phyloP scores from a whole-genome alignment of 2,113 vertebrate genomes.

The Burhinus oedicnemus region DNA sequence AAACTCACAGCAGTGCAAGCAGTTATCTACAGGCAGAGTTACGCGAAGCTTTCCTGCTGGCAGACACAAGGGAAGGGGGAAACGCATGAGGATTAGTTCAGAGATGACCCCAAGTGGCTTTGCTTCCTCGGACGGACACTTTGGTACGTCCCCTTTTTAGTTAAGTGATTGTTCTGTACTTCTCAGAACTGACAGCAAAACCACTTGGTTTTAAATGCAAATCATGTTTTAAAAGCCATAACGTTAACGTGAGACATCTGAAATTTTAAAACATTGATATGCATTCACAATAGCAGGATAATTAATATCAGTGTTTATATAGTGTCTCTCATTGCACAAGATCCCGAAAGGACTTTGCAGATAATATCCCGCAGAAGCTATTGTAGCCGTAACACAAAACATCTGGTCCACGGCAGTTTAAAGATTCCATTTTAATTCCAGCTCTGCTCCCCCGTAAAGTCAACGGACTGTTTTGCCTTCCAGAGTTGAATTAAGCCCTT shows the following conservation, averaged over 20 bases:
- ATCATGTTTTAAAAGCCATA: not conserved
- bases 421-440: not conserved
- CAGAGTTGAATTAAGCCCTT: not conserved
- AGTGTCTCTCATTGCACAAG: not conserved
- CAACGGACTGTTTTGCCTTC: not conserved
- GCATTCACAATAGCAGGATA: not conserved
- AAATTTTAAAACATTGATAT: not conserved
- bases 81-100: not conserved
- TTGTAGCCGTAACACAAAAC: not conserved
- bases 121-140: not conserved
- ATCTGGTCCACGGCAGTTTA: not conserved
- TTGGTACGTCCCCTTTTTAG: too few species aligned
- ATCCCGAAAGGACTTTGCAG: not conserved
- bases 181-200: not conserved
- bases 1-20: accelerated
- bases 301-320: not conserved
- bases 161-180: accelerated
- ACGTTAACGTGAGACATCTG: not conserved
- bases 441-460: not conserved
- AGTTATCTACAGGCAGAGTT: accelerated
- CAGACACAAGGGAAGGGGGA: not conserved
- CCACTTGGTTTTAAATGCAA: not conserved
- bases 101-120: not conserved
- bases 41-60: accelerated
- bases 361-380: not conserved